These are phyloP conservation scores for Merodon equestris DNA, from an alignment of 2,888 invertebrate species.

Conservation along the genomic window DNA sequence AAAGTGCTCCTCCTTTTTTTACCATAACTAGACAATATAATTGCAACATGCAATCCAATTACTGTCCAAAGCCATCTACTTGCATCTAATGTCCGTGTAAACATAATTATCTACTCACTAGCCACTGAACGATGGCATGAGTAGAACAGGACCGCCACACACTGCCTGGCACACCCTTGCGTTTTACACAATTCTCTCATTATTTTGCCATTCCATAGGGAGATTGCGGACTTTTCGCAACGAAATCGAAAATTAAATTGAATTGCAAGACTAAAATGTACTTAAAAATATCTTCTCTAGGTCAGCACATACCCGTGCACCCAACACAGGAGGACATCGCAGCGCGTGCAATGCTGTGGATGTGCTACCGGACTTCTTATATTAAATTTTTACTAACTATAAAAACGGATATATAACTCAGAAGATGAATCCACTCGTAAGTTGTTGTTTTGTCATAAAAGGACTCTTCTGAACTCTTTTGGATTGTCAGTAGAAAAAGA, in stretches of 20 bases:
- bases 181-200: slow-evolving; percentile 41
- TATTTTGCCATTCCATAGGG: slow-evolving; percentile 32
- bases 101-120: too few species aligned
- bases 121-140: too few species aligned
- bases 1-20: too few species aligned
- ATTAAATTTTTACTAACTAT: slow-evolving; percentile 55
- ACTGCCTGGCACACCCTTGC: not conserved
- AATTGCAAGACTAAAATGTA: slow-evolving; percentile 45
- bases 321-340: not conserved
- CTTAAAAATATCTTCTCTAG: slow-evolving; percentile 27
- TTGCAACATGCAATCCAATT: slow-evolving; percentile 48
- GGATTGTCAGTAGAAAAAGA: too few species aligned
- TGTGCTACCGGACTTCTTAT: slow-evolving; percentile 55
- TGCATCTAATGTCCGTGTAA: slow-evolving; percentile 44
- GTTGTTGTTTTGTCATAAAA: too few species aligned
- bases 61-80: slow-evolving; percentile 31
- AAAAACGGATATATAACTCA: slow-evolving; percentile 5
- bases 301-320: not conserved
- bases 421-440: too few species aligned
- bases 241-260: slow-evolving; percentile 65
- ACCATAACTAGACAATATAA: slow-evolving; percentile 56
- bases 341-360: slow-evolving; percentile 23
- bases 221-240: slow-evolving; percentile 23
- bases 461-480: too few species aligned
- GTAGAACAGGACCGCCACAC: not conserved